phyloP scores from a whole-genome alignment of 2,113 vertebrate genomes.

The Caracal caracal region DNA sequence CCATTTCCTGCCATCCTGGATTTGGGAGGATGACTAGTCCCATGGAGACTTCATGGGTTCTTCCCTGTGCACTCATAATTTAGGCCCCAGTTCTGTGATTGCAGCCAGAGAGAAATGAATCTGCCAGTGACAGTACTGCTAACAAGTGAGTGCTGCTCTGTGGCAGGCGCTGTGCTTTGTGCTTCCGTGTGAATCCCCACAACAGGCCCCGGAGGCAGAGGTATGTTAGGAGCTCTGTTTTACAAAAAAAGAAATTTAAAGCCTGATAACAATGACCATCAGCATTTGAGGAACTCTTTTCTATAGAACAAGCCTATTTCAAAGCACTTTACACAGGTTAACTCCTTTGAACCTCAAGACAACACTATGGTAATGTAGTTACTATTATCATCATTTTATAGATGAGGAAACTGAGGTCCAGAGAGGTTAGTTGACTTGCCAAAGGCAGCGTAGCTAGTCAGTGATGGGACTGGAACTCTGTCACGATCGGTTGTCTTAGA shows the following conservation, averaged over 20 bases:
- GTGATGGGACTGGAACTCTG: neutral
- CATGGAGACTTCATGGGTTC: neutral
- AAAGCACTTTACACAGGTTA: neutral
- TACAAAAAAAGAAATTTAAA: constrained; percentile 17
- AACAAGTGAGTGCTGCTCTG: neutral
- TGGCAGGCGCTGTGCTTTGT: neutral
- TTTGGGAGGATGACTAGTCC: neutral
- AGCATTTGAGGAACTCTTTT: neutral
- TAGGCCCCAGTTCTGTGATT: neutral
- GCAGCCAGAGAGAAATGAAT: neutral
- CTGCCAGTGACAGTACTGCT: neutral
- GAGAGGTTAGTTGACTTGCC: neutral
- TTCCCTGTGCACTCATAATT: neutral
- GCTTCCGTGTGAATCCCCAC: constrained; percentile 11
- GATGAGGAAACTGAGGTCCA: neutral
- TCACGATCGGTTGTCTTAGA: neutral
- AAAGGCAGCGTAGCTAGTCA: neutral
- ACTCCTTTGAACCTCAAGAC: neutral
- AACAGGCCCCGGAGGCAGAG: neutral
- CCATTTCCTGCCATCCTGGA: neutral
- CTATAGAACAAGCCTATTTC: neutral
- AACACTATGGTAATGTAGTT: neutral
- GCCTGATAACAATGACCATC: neutral
- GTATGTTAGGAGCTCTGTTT: neutral
- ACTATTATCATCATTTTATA: neutral